Evolutionary conservation across 2,888 invertebrate species (phyloP).

Genomic region (Gortyna flavago): DNA sequence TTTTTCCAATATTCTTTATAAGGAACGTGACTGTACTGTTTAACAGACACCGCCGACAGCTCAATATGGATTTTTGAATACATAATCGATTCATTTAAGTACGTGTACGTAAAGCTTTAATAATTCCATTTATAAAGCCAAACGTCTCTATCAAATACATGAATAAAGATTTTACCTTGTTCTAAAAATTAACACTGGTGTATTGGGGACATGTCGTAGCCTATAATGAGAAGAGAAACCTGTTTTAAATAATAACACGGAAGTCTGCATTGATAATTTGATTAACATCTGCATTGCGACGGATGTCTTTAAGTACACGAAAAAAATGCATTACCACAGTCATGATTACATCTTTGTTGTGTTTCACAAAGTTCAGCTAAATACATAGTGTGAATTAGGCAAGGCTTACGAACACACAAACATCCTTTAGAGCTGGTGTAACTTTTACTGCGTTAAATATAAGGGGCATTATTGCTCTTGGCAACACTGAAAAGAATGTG

Average conservation of each 20-base stretch:
- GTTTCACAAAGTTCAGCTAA: constrained; percentile 89
- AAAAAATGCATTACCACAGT: constrained; percentile 87
- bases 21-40: constrained; percentile 83
- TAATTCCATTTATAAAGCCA: constrained; percentile 62
- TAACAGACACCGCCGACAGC: constrained; percentile 80
- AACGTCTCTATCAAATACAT: constrained; percentile 25
- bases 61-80: constrained; percentile 81
- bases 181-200: constrained; percentile 44
- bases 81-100: constrained; percentile 77
- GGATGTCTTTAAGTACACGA: constrained; percentile 84
- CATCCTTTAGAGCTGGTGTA: constrained; percentile 53
- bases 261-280: constrained; percentile 86
- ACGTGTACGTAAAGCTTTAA: constrained; percentile 67
- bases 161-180: constrained; percentile 46
- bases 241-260: constrained; percentile 85
- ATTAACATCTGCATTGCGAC: constrained; percentile 81
- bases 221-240: constrained; percentile 72
- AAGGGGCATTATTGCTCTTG: constrained; percentile 77
- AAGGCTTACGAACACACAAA: constrained; percentile 73
- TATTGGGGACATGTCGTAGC: constrained; percentile 47
- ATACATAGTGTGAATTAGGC: constrained; percentile 87
- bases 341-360: constrained; percentile 86
- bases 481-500: constrained; percentile 73
- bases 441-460: constrained; percentile 71
- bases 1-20: constrained; percentile 81